Conservation (phyloP, 2,797 vertebrate genomes). For the Eospalax fontanierii region DNA sequence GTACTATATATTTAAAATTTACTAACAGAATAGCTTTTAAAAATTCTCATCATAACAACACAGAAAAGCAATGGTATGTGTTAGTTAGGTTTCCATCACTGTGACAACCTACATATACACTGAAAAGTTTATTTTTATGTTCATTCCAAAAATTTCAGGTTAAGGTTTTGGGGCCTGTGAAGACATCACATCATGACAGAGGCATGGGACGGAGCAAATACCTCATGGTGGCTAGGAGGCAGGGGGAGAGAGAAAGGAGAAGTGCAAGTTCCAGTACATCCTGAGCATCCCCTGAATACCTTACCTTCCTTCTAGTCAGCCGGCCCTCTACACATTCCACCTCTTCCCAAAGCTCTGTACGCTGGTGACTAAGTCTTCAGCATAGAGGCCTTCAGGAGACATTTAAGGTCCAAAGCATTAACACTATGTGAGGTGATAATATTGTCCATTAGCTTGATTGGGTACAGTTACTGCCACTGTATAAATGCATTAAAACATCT, state of each 20-base stretch:
- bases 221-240: neutral
- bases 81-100: neutral
- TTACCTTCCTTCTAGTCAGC: neutral
- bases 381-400: neutral
- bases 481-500: neutral
- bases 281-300: neutral
- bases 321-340: neutral
- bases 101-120: neutral
- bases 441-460: neutral
- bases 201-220: neutral
- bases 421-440: neutral
- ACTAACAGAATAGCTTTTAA: neutral
- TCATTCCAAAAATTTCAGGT: neutral
- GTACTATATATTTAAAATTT: neutral
- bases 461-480: too few species aligned
- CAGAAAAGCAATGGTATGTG: neutral
- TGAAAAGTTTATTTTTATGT: neutral
- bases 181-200: neutral
- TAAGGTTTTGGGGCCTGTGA: neutral
- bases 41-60: neutral
- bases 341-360: neutral
- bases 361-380: neutral
- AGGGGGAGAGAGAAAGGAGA: neutral
- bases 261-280: too few species aligned
- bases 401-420: neutral